Evolutionary conservation across 2,113 vertebrate genomes (phyloP).

Genomic region (Pterocles gutturalis): DNA sequence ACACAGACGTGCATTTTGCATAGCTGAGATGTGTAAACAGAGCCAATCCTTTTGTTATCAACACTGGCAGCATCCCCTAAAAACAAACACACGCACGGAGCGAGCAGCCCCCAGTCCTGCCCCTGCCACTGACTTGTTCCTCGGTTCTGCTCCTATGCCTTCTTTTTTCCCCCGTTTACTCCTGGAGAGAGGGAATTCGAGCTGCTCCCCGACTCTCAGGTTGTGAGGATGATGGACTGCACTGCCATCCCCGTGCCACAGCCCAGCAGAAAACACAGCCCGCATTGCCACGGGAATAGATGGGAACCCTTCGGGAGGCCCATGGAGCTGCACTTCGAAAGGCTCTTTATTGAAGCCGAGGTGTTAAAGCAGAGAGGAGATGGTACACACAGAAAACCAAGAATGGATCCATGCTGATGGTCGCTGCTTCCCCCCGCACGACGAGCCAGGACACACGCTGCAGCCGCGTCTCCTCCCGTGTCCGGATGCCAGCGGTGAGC

Average conservation of each 20-base stretch:
- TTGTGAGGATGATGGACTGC: background rate
- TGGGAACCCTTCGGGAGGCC: accelerated
- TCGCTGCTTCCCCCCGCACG: accelerated
- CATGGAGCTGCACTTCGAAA: background rate
- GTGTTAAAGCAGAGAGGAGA: background rate
- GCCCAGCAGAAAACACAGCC: accelerated
- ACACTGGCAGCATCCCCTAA: constrained; percentile 17
- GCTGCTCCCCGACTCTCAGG: background rate
- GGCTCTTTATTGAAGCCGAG: background rate
- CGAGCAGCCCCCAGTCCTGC: background rate
- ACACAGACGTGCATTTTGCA: constrained; percentile 38
- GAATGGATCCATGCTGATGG: accelerated
- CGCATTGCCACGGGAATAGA: accelerated
- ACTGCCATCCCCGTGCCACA: accelerated
- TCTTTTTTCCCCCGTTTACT: background rate
- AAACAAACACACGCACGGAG: background rate
- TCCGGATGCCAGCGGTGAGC: background rate
- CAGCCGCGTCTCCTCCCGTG: background rate
- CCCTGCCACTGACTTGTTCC: background rate
- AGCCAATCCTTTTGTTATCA: constrained; percentile 53
- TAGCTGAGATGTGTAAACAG: background rate
- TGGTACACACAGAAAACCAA: accelerated
- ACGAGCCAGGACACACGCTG: accelerated
- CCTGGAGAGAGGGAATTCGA: background rate
- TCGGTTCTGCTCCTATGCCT: background rate